phyloP scores from a whole-genome alignment of 2,797 vertebrate species.

The Anniella stebbinsi region DNA sequence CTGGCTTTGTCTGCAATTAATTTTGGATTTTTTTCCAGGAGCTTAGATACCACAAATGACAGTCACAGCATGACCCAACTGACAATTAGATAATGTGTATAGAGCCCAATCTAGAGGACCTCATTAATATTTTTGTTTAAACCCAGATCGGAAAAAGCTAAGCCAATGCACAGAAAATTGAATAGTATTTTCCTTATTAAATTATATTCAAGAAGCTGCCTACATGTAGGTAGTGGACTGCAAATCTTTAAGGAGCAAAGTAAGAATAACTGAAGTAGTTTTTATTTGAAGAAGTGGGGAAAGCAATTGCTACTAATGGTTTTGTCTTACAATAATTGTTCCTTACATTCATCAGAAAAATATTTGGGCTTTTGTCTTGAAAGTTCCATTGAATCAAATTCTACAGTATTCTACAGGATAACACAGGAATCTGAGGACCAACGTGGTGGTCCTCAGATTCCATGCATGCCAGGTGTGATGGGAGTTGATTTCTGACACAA shows the following conservation, averaged over 20 bases:
- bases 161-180: background rate
- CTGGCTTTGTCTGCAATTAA: slow-evolving; percentile 18
- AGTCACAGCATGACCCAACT: slow-evolving; percentile 24
- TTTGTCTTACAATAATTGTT: background rate
- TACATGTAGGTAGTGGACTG: background rate
- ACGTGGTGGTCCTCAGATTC: background rate
- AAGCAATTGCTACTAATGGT: background rate
- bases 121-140: background rate
- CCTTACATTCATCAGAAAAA: background rate
- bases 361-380: background rate
- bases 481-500: background rate
- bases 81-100: slow-evolving; percentile 20
- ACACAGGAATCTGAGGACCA: background rate
- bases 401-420: background rate
- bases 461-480: background rate
- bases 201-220: background rate
- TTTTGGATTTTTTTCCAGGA: background rate
- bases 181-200: background rate
- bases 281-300: background rate
- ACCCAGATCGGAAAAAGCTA: background rate
- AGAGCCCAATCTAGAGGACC: background rate
- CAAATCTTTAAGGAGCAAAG: background rate
- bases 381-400: background rate
- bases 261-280: background rate
- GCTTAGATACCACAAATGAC: slow-evolving; percentile 30